Percentiles rank a stretch among this genome's conserved stretches.
phyloP scores from a whole-genome alignment of 2,113 vertebrate genomes.

The Charadrius vociferus region DNA sequence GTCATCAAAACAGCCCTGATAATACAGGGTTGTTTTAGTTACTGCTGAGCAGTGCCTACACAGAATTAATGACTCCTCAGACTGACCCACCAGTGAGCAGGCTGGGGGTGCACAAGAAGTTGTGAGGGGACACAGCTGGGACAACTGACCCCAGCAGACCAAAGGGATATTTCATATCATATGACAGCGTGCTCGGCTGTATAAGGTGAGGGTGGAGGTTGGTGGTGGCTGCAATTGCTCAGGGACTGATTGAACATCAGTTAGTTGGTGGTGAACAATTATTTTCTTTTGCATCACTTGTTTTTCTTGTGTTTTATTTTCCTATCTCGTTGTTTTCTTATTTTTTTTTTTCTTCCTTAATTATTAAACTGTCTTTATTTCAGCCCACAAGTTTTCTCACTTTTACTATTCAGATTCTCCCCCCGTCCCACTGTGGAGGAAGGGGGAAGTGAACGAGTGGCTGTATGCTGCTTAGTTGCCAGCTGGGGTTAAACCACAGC shows the following conservation, averaged over 20 bases:
- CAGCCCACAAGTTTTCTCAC: background rate
- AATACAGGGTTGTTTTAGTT: background rate
- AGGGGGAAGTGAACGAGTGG: background rate
- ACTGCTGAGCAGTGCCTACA: background rate
- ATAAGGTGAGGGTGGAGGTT: background rate
- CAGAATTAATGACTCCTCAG: background rate
- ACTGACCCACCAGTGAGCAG: background rate
- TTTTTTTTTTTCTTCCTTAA: too few species aligned
- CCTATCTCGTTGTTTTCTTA: background rate
- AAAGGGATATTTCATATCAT: background rate
- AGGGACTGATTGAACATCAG: too few species aligned
- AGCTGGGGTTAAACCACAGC: fast-evolving
- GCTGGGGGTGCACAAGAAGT: background rate
- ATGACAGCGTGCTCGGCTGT: fast-evolving
- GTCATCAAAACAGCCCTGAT: background rate
- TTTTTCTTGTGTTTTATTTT: background rate
- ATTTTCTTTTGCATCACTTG: background rate
- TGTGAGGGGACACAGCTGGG: background rate
- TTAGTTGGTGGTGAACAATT: background rate
- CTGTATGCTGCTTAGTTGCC: background rate
- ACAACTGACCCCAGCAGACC: background rate
- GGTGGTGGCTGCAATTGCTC: background rate
- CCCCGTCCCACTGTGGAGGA: too few species aligned
- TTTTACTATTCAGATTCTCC: background rate
- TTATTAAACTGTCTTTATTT: background rate